Evolutionary conservation across 30 jellyfish, hydroid and myxozoan genomes (phyloP), one percentile per base, ranked within the genome.

Genomic region (Aurelia coerulea): DNA sequence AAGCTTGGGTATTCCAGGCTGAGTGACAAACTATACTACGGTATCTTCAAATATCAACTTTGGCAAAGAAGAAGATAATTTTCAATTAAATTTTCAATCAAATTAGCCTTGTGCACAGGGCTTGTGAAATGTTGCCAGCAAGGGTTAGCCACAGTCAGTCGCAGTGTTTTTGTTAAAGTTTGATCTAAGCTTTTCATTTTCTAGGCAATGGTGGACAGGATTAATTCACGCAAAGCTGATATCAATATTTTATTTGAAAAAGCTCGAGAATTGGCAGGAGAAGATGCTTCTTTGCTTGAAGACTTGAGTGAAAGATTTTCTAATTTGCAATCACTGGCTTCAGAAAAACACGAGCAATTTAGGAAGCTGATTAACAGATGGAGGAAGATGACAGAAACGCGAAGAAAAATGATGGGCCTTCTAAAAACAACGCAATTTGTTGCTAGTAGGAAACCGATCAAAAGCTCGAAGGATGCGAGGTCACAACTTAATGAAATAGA

Each of bases 181-280:
- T 8, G 5, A 14, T 14, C 17, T 16, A n/a, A 70, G 9, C n/a
- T 29, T 51, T 32, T 50, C 15, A 62, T 62, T 37, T 58, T 56
- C 46, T 23, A 88, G 96, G 96, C 78, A 15, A 70, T 88, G 89
- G 79, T 88, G 82, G 96, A 77, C 31, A 88, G 91, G 80, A 88
- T 88, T 7, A 79, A 88, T 76, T 79, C 96, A 11, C 91, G 96
- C 39, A 70, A 88, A 56, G 73, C 88, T 78, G 96, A 88, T 54
- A 70, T 88, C 42, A 79, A 88, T 79, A 74, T 42, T 78, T 66
- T 88, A 63, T 63, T 88, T 66, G 87, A 80, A 62, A 88, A 88
- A 79, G 96, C 96, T 4, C 79, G 88, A 70, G 66, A 68, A 41
- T 51, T 88, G 80, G 79, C 89, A 18, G 96, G 96, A 29, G 96